phyloP scores from a whole-genome alignment of 2,113 vertebrate species.

The Megaceryle maxima region DNA sequence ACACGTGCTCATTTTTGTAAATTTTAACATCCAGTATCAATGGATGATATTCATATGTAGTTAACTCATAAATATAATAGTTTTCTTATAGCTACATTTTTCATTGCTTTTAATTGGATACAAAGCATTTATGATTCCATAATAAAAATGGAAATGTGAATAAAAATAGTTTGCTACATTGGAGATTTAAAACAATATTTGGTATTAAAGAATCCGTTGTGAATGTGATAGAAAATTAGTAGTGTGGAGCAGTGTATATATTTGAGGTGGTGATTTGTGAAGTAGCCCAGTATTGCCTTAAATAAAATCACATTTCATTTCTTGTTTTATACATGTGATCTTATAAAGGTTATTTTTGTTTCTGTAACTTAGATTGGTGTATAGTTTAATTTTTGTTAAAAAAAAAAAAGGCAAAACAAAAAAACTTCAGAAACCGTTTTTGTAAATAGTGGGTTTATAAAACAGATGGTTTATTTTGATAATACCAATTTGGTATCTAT shows the following conservation, averaged over 20 bases:
- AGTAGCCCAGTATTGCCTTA: constrained; percentile 89
- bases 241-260: constrained; percentile 85
- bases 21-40: constrained; percentile 65
- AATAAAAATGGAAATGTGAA: constrained; percentile 78
- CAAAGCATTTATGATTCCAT: constrained; percentile 75
- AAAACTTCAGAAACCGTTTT: constrained; percentile 72
- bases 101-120: constrained; percentile 75
- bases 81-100: constrained; percentile 72
- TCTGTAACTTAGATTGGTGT: constrained; percentile 79
- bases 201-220: constrained; percentile 78
- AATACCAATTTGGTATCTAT: constrained; percentile 76
- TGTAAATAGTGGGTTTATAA: constrained; percentile 80
- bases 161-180: constrained; percentile 80
- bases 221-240: constrained; percentile 84
- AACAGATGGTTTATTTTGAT: constrained; percentile 80
- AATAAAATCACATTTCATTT: constrained; percentile 88
- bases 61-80: constrained; percentile 67
- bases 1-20: constrained; percentile 72
- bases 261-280: constrained; percentile 86
- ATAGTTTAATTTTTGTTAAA: constrained; percentile 79
- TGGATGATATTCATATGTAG: constrained; percentile 69
- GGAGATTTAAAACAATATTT: constrained; percentile 79
- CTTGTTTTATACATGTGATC: constrained; percentile 84
- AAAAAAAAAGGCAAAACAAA: constrained; percentile 28
- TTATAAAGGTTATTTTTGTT: constrained; percentile 78